Conservation (phyloP, 2,797 vertebrate species). For the Arvicola amphibius region DNA sequence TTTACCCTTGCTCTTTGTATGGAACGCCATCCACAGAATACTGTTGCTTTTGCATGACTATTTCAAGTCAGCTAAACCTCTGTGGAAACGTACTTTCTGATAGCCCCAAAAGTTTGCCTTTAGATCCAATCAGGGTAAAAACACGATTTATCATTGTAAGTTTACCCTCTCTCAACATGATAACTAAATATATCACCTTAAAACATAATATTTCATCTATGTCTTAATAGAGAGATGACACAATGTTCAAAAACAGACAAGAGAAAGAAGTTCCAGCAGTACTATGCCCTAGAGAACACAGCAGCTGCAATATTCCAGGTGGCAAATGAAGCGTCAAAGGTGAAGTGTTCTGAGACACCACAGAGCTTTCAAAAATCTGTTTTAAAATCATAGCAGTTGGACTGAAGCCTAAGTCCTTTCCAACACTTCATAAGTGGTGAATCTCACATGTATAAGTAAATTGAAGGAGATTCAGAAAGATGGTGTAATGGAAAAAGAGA, state of each 20-base stretch:
- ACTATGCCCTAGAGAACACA: background rate
- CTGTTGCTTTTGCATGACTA: no score
- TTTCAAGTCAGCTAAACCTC: background rate
- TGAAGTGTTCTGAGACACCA: background rate
- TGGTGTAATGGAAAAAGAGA: background rate
- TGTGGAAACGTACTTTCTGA: background rate
- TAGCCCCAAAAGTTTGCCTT: background rate
- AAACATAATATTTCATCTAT: background rate
- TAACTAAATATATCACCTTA: background rate
- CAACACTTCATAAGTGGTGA: background rate
- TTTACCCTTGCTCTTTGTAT: background rate
- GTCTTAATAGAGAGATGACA: background rate
- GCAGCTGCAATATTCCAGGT: background rate
- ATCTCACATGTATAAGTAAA: background rate
- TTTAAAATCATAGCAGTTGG: background rate
- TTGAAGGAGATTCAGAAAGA: background rate
- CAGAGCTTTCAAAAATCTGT: background rate
- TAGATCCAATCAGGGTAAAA: background rate
- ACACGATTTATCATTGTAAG: no score
- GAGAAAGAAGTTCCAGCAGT: background rate
- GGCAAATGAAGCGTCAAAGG: background rate
- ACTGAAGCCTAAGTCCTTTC: background rate
- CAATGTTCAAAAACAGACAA: background rate
- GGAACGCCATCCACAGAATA: background rate
- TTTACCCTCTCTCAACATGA: background rate